Base-by-base conservation (phyloP, 2,797 vertebrate species). In the Hozukius guyotensis region DNA sequence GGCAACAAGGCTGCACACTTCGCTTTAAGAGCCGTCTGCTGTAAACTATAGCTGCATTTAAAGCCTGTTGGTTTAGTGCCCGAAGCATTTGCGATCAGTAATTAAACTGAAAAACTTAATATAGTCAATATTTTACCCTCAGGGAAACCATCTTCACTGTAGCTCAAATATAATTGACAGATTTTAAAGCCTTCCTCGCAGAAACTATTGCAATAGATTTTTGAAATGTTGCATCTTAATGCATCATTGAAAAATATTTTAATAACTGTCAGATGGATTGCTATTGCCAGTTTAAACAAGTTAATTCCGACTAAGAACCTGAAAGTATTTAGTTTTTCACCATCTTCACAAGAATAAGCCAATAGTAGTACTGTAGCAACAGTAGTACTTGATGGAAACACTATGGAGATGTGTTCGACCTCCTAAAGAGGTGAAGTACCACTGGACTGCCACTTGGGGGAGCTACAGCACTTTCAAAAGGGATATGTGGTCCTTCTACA, bases 381-480 rank as follows among this genome's bases (percentile, higher is more conserved):
- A 22, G 4, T 2, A n/a, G 14, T 5, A 53, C 10, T 36, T 69
- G 2, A 49, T 36, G 12, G 24, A 57, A 16, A 65, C 61, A 31
- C 49, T 31, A 18, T 46, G 42, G 14, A 46, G 9, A 5, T 52
- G 46, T 13, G 4, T 46, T 55, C 18, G 3, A 20, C 10, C 13
- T 46, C 8, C 18, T 52, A 4, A 6, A 25, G 20, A 62, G 14
- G 22, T 75, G 61, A 11, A 77, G 72, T 88, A 79, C 42, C 69
- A 71, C 38, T 42, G 12, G 70, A 36, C 46, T 22, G 27, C 88
- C 93, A 76, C 90, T 70, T 62, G 90, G 68, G 75, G 91, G 92
- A 0, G 87, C 84, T 85, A 77, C 1, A 72, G 56, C 24, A 36
- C 63, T 52, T 62, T 14, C 2, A 4, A 8, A 72, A 18, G 12